Conservation (phyloP, 2,113 vertebrate species). For the Pedetes capensis region DNA sequence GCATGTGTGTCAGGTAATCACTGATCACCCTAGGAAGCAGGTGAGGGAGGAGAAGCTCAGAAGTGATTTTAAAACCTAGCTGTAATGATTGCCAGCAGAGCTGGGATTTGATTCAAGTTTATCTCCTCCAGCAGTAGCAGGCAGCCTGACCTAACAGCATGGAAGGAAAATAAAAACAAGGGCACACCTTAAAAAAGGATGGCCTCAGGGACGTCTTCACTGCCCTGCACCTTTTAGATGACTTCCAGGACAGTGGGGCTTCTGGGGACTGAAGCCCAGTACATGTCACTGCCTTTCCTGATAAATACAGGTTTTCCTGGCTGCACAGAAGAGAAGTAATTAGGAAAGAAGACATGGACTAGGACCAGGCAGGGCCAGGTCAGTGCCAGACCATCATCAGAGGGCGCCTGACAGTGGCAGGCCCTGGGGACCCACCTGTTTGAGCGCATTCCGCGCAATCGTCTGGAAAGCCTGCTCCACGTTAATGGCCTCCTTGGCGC, state of each 20-base stretch:
- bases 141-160: not conserved
- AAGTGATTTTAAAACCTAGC: too few relatives aligned
- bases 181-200: not conserved
- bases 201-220: not conserved
- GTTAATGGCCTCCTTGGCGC: conserved; percentile 99
- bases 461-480: conserved; percentile 99
- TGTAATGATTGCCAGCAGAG: not conserved
- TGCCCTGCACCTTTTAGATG: not conserved
- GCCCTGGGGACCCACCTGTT: conserved; percentile 88
- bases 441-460: conserved; percentile 98
- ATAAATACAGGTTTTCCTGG: not conserved
- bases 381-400: not conserved
- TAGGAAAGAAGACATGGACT: not conserved
- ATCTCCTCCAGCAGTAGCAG: not conserved
- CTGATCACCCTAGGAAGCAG: not conserved
- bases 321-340: not conserved
- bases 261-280: not conserved
- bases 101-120: not conserved
- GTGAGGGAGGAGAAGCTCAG: not conserved
- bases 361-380: not conserved
- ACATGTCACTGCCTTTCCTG: not conserved
- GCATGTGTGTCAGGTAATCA: not conserved
- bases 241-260: not conserved
- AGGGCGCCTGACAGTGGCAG: rapidly evolving
- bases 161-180: not conserved